Evolutionary conservation across 2,797 vertebrate species (phyloP).

Genomic region (Esox masquinongy): DNA sequence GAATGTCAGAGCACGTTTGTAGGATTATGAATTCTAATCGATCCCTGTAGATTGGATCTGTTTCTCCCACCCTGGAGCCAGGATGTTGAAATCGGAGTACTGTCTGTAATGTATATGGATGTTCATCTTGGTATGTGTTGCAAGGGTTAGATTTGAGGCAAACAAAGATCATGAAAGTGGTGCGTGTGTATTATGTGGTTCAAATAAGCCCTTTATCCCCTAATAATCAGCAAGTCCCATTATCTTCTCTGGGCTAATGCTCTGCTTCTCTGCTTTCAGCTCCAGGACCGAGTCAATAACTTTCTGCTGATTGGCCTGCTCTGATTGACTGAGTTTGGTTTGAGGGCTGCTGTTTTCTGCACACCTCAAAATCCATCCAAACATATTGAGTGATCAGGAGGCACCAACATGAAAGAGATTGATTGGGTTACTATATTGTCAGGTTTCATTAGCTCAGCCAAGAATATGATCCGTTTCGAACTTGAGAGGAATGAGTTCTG

Average conservation of each 20-base stretch:
- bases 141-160: too few species aligned
- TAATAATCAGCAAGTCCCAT: slow-evolving; percentile 57
- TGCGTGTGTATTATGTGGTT: not conserved
- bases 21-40: not conserved
- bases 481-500: not conserved
- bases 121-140: slow-evolving; percentile 28
- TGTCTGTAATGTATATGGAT: slow-evolving; percentile 5
- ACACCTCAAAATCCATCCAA: slow-evolving; percentile 45
- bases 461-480: slow-evolving; percentile 50
- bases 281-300: slow-evolving; percentile 46
- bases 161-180: slow-evolving; percentile 13
- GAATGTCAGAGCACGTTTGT: not conserved
- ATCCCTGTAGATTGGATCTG: not conserved
- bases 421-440: slow-evolving; percentile 48
- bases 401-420: slow-evolving; percentile 52
- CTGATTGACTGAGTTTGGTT: slow-evolving; percentile 57
- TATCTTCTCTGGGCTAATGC: slow-evolving; percentile 32
- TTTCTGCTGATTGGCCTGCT: slow-evolving; percentile 42
- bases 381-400: slow-evolving; percentile 53
- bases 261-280: slow-evolving; percentile 45
- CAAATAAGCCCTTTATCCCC: slow-evolving; percentile 22
- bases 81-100: not conserved
- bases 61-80: not conserved
- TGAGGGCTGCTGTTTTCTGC: slow-evolving; percentile 44
- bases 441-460: slow-evolving; percentile 22